phyloP scores from a whole-genome alignment of 1,140 invertebrate species.

The Ceratina japonica region DNA sequence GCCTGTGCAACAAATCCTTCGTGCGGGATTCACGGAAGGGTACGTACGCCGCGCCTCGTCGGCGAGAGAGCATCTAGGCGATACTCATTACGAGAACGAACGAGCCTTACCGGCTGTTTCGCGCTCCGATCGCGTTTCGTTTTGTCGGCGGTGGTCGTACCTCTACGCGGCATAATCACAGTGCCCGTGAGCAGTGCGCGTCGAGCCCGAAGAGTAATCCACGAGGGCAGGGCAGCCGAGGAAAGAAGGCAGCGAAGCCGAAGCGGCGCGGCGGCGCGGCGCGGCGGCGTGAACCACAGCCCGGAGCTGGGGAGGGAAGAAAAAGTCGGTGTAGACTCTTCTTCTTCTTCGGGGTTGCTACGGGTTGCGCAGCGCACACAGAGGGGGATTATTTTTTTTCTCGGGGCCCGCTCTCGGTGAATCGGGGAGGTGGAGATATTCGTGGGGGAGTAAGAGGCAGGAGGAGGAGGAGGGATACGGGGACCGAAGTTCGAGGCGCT shows the following conservation, averaged over 20 bases:
- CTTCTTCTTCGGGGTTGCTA: slow-evolving; percentile 20
- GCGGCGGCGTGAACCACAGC: slow-evolving; percentile 15
- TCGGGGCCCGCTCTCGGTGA: slow-evolving; percentile 1
- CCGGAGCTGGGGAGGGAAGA: background rate
- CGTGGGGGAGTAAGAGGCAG: slow-evolving; percentile 36
- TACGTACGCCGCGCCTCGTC: background rate
- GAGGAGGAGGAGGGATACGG: slow-evolving; percentile 51
- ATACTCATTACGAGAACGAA: slow-evolving; percentile 71
- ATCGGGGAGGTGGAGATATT: slow-evolving; percentile 45
- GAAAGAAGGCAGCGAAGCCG: slow-evolving; percentile 37
- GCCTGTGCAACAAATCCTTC: slow-evolving; percentile 37
- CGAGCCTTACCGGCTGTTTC: slow-evolving; percentile 54
- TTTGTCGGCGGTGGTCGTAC: slow-evolving; percentile 72
- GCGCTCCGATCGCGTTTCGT: slow-evolving; percentile 70
- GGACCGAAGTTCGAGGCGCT: slow-evolving; percentile 51
- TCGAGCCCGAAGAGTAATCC: slow-evolving; percentile 58
- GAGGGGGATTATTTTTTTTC: slow-evolving; percentile 45
- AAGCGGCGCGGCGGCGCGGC: too few relatives aligned
- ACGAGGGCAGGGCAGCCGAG: slow-evolving; percentile 51
- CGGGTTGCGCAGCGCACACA: slow-evolving; percentile 22
- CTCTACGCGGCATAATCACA: slow-evolving; percentile 74
- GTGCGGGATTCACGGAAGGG: background rate
- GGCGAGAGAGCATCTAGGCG: slow-evolving; percentile 53
- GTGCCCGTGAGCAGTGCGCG: slow-evolving; percentile 73
- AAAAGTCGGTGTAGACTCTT: slow-evolving; percentile 28